A percentile compares a stretch with the other conserved stretches of the same genome.
Evolutionary conservation across 2,888 invertebrate species (phyloP).

Genomic region (Spilosoma lubricipeda): DNA sequence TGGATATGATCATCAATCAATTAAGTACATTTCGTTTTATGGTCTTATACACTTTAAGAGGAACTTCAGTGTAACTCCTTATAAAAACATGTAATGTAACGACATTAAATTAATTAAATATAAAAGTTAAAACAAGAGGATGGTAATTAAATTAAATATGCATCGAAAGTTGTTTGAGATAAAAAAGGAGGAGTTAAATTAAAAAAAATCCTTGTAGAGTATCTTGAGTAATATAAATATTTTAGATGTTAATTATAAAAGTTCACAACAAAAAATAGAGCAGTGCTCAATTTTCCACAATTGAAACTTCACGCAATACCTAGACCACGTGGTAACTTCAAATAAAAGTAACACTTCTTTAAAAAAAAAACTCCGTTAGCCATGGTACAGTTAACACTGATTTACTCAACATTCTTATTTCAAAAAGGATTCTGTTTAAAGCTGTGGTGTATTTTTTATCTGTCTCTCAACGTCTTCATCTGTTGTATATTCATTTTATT

Average conservation of each 20-base stretch:
- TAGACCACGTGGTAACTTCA: neutral
- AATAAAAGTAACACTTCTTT: neutral
- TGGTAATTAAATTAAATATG: neutral
- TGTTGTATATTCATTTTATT: neutral
- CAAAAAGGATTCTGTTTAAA: neutral
- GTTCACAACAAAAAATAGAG: conserved; percentile 11
- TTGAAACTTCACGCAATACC: conserved; percentile 10
- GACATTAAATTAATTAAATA: neutral
- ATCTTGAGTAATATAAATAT: no score
- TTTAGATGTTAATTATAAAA: neutral
- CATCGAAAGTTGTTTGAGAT: neutral
- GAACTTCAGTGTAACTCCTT: neutral
- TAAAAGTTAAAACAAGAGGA: no score
- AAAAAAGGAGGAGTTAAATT: neutral
- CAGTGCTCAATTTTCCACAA: conserved; percentile 2
- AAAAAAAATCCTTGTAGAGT: neutral
- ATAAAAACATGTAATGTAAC: neutral
- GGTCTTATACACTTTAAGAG: neutral
- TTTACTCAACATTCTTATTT: neutral
- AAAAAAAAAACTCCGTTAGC: conserved; percentile 14
- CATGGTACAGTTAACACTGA: conserved; percentile 3
- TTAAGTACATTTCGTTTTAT: neutral
- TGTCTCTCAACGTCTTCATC: neutral
- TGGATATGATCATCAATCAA: neutral
- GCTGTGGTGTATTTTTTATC: neutral